A percentile compares a stretch with the other conserved stretches of the same genome.
Conservation (phyloP, 1,140 invertebrate genomes). For the Lasaia peninsularis region DNA sequence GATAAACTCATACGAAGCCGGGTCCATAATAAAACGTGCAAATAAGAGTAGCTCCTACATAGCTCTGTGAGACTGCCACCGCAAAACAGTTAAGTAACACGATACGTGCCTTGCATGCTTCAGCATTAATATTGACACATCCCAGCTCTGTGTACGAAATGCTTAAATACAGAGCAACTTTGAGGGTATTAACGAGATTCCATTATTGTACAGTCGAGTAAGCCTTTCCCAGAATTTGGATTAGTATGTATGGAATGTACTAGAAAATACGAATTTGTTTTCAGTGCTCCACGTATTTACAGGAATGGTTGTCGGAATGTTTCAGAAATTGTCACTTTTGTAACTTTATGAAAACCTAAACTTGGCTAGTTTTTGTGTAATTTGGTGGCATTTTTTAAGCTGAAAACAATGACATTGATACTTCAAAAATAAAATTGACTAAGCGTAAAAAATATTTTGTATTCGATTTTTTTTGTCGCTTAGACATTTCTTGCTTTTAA, state of each 20-base stretch:
- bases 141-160: constrained; percentile 12
- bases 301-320: too few relatives aligned
- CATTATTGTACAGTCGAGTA: constrained; percentile 9
- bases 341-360: too few relatives aligned
- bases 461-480: too few relatives aligned
- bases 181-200: constrained; percentile 15
- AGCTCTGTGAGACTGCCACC: constrained; percentile 20
- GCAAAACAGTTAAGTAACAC: constrained; percentile 49
- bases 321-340: too few relatives aligned
- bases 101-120: constrained; percentile 27
- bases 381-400: too few relatives aligned
- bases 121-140: constrained; percentile 23
- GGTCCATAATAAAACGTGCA: neutral
- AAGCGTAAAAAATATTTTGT: too few relatives aligned
- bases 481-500: too few relatives aligned
- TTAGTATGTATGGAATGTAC: constrained; percentile 6
- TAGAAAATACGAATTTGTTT: neutral
- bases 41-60: neutral
- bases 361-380: too few relatives aligned
- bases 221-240: neutral
- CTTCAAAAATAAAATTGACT: too few relatives aligned
- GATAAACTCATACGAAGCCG: too few relatives aligned
- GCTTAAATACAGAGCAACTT: constrained; percentile 14
- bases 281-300: neutral
- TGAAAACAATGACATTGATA: too few relatives aligned